Evolutionary conservation across 2,797 vertebrate species (phyloP).

Genomic region (Etheostoma perlongum): DNA sequence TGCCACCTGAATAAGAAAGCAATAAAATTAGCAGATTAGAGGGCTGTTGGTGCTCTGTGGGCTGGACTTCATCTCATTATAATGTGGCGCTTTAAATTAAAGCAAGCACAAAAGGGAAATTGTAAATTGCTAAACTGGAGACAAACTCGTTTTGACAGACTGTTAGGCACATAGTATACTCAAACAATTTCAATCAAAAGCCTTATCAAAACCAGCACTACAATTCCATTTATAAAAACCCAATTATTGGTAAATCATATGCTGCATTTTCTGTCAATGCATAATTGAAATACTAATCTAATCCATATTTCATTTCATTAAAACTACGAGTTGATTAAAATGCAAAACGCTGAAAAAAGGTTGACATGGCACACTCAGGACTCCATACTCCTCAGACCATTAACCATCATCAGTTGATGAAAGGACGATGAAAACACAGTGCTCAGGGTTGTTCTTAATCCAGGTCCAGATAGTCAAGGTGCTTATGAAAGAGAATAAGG

Average conservation of each 20-base stretch:
- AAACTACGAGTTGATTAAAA: neutral
- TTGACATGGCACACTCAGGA: slow-evolving; percentile 29
- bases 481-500: slow-evolving; percentile 20
- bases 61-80: neutral
- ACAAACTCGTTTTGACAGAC: neutral
- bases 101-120: neutral
- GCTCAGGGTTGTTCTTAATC: slow-evolving; percentile 22
- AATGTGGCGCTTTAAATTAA: neutral
- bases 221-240: neutral
- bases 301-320: neutral
- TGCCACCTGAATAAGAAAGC: slow-evolving; percentile 8
- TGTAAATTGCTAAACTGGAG: neutral
- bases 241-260: neutral
- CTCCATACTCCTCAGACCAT: slow-evolving; percentile 20
- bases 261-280: too few species aligned
- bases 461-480: slow-evolving; percentile 28
- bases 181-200: neutral
- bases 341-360: neutral
- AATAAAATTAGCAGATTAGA: neutral
- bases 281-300: neutral
- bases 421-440: slow-evolving; percentile 34
- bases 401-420: neutral
- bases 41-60: neutral
- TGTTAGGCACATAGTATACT: neutral
- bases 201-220: neutral